Evolutionary conservation across 2,113 vertebrate species (phyloP).

Genomic region (Channa argus): DNA sequence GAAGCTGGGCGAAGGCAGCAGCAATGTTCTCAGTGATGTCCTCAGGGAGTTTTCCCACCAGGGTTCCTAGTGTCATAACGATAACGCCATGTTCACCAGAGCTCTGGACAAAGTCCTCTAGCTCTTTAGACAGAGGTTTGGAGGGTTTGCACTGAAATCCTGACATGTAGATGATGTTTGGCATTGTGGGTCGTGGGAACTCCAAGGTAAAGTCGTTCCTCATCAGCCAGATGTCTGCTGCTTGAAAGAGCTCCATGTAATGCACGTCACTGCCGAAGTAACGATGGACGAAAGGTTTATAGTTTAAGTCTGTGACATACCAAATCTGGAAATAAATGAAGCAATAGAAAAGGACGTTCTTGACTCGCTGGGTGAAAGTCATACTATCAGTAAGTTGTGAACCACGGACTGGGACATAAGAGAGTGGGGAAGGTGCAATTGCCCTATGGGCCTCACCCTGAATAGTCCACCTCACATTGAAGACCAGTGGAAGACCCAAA

Average conservation of each 20-base stretch:
- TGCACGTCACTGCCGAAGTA: conserved; percentile 62
- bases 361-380: conserved; percentile 53
- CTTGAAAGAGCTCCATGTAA: conserved; percentile 76
- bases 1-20: no score
- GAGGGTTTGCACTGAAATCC: conserved; percentile 71
- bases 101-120: no score
- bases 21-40: no score
- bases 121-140: no score
- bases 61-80: no score
- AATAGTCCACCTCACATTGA: conserved; percentile 69
- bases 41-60: no score
- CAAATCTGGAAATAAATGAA: conserved; percentile 22
- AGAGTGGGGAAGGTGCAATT: conserved; percentile 67
- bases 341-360: conserved; percentile 41
- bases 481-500: conserved; percentile 69
- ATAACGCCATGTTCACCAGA: no score
- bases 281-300: conserved; percentile 62
- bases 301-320: conserved; percentile 37
- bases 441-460: conserved; percentile 51
- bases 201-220: conserved; percentile 76
- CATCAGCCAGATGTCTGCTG: conserved; percentile 77
- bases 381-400: conserved; percentile 66
- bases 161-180: conserved; percentile 73
- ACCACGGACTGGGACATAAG: conserved; percentile 53
- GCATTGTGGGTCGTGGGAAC: conserved; percentile 75